These are phyloP conservation scores for Cephus nigrinus DNA, from an alignment of 2,888 invertebrate species.

Conservation along the genomic window DNA sequence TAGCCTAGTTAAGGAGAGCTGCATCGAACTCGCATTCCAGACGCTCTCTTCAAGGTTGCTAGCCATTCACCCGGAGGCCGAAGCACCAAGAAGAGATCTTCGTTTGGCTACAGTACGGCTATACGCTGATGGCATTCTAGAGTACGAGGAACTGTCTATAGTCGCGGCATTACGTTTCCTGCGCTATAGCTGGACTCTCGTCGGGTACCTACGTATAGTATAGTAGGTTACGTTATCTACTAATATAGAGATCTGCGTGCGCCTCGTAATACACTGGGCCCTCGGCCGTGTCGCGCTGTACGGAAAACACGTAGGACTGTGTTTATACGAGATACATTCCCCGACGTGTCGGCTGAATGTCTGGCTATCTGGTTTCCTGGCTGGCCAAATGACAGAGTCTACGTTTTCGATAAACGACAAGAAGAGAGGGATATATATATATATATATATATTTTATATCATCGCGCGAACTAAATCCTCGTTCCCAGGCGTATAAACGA, in stretches of 20 bases:
- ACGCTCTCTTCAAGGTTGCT: slow-evolving; percentile 53
- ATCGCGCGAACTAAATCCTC: not conserved
- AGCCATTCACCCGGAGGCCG: slow-evolving; percentile 55
- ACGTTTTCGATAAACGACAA: not conserved
- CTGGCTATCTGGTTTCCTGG: not conserved
- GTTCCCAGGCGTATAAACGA: not conserved
- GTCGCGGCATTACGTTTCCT: not conserved
- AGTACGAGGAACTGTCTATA: not conserved
- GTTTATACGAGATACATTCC: not conserved
- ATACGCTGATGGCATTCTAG: not conserved
- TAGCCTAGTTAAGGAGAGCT: slow-evolving; percentile 37
- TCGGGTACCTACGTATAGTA: not conserved
- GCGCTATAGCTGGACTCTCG: not conserved
- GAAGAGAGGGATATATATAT: not conserved
- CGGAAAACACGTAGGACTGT: not conserved
- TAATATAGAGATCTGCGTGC: not conserved
- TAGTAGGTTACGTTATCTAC: not conserved
- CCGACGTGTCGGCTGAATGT: not conserved
- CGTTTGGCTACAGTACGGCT: not conserved
- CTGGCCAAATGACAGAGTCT: not conserved
- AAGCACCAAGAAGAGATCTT: slow-evolving; percentile 31
- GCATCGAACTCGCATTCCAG: slow-evolving; percentile 51
- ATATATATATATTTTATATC: not conserved
- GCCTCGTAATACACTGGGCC: not conserved
- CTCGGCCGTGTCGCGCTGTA: not conserved